These are phyloP conservation scores for Octopus sinensis DNA, from an alignment of 1,140 invertebrate genomes.

Conservation along the genomic window DNA sequence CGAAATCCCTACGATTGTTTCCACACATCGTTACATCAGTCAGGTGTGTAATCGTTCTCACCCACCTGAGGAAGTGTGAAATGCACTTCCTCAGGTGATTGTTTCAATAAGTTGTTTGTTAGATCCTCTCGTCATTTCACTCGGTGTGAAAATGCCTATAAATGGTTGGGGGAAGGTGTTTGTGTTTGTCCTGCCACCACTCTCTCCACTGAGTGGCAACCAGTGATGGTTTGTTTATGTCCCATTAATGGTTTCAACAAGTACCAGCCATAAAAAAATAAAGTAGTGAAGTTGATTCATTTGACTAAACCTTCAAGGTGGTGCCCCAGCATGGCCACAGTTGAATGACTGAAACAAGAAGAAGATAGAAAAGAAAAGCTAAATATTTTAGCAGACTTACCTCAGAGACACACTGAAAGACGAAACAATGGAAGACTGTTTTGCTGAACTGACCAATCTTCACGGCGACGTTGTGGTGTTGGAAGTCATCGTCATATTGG, in stretches of 20 bases:
- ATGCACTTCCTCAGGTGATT: too few species aligned
- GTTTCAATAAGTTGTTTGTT: too few species aligned
- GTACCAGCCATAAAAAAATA: background rate
- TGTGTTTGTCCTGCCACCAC: too few species aligned
- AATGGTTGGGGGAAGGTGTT: too few species aligned
- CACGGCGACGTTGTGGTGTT: slow-evolving; percentile 46
- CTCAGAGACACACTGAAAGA: slow-evolving; percentile 50
- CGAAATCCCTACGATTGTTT: too few species aligned
- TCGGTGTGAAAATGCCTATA: too few species aligned
- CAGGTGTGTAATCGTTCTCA: too few species aligned
- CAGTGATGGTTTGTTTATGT: background rate
- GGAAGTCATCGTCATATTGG: slow-evolving; percentile 48
- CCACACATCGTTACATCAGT: too few species aligned
- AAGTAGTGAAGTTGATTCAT: background rate
- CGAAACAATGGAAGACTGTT: slow-evolving; percentile 43
- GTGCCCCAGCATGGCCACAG: too few species aligned
- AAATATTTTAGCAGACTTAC: slow-evolving; percentile 23
- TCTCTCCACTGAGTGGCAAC: background rate
- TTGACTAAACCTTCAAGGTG: background rate
- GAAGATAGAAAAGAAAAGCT: background rate
- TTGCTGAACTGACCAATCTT: slow-evolving; percentile 47
- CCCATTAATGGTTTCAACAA: background rate
- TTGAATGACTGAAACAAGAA: background rate
- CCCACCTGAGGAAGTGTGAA: too few species aligned
- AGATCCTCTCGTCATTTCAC: too few species aligned